phyloP scores from a whole-genome alignment of 2,797 vertebrate species.

The Brachymystax lenok region DNA sequence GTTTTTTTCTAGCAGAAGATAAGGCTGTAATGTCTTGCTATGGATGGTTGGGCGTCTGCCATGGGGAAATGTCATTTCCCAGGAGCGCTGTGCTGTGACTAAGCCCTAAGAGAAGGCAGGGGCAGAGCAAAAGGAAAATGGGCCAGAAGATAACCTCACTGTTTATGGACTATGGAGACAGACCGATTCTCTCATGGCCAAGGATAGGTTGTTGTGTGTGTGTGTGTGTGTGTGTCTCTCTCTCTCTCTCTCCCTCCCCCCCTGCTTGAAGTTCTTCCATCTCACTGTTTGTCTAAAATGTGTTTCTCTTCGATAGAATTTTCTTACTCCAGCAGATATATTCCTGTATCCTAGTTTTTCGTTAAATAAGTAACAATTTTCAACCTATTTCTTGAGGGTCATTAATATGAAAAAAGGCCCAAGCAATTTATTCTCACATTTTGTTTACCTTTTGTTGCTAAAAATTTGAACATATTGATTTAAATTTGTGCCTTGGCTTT shows the following conservation, averaged over 20 bases:
- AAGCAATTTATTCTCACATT: too few relatives aligned
- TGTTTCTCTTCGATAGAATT: background rate
- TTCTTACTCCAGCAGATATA: background rate
- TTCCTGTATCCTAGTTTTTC: background rate
- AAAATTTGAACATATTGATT: too few relatives aligned
- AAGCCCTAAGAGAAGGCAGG: conserved; percentile 24
- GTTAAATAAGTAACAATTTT: background rate
- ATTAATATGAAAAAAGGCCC: background rate
- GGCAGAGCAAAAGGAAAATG: conserved; percentile 5
- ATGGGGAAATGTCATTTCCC: conserved; percentile 38
- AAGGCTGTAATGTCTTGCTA: conserved; percentile 14
- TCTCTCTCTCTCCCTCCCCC: too few relatives aligned
- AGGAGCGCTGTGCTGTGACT: conserved; percentile 32
- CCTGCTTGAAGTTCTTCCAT: background rate
- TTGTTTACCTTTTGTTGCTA: too few relatives aligned
- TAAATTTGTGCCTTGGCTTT: too few relatives aligned
- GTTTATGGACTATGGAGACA: background rate
- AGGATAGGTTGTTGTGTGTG: background rate
- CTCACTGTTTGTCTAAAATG: too few relatives aligned
- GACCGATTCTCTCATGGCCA: background rate
- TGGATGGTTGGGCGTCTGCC: conserved; percentile 23
- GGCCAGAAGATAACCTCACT: conserved; percentile 15
- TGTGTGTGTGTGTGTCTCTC: too few relatives aligned
- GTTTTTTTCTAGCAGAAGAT: conserved; percentile 8
- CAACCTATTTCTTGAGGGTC: background rate